Conservation (phyloP, 2,113 vertebrate genomes). For the Pongo abelii region DNA sequence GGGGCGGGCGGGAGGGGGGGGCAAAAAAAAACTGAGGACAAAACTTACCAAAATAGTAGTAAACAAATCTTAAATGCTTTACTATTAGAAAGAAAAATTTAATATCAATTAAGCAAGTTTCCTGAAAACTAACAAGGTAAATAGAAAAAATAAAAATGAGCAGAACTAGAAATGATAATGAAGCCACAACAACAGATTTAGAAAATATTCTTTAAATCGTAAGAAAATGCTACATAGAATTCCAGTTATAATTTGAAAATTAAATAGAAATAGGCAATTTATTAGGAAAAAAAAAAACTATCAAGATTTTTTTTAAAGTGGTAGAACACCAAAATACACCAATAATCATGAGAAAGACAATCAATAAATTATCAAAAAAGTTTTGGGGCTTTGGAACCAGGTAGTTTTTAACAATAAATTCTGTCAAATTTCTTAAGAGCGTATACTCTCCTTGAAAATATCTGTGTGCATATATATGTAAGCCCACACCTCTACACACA, state of each 20-base stretch:
- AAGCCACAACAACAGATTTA: background rate
- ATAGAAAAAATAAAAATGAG: background rate
- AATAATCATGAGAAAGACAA: background rate
- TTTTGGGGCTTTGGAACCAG: background rate
- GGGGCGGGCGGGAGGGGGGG: no score
- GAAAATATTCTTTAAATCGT: background rate
- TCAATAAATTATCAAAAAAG: background rate
- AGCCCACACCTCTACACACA: background rate
- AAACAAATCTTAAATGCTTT: background rate
- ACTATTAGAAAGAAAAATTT: conserved; percentile 12
- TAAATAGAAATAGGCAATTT: background rate
- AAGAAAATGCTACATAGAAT: background rate
- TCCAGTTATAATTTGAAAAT: conserved; percentile 2
- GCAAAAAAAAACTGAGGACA: background rate
- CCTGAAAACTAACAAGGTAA: background rate
- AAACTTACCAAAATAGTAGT: background rate
- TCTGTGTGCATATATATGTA: background rate
- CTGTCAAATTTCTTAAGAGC: background rate
- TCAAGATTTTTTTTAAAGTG: background rate
- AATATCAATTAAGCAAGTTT: background rate
- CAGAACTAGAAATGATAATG: background rate
- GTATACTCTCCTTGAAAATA: background rate
- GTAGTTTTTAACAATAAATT: background rate
- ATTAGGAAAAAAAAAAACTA: background rate
- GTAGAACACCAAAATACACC: background rate